Conservation (phyloP, 2,113 vertebrate species). For the Geococcyx californianus region DNA sequence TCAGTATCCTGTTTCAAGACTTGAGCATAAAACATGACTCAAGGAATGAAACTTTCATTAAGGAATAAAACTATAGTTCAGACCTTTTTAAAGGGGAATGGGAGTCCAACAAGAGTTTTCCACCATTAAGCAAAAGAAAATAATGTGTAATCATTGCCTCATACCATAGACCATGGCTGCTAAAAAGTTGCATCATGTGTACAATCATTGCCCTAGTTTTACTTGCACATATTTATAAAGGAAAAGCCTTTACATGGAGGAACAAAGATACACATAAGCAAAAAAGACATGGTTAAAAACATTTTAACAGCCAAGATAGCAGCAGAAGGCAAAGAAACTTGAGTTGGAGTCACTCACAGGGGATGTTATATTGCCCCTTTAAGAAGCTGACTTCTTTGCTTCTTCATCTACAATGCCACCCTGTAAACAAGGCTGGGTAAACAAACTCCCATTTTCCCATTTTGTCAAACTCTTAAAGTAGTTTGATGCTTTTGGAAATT, state of each 20-base stretch:
- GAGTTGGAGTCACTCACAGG: neutral
- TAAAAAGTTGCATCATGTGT: neutral
- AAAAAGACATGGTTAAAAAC: neutral
- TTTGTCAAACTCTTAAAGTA: neutral
- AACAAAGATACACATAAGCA: neutral
- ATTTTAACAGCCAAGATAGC: neutral
- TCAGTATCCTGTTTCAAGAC: neutral
- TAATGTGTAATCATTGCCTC: neutral
- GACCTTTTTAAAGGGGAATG: neutral
- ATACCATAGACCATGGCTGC: neutral
- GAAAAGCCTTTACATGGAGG: neutral
- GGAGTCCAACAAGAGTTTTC: neutral
- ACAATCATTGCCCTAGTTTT: neutral
- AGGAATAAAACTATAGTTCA: neutral
- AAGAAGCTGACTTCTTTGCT: neutral
- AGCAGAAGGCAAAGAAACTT: neutral
- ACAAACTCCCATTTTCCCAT: neutral
- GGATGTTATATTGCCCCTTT: neutral
- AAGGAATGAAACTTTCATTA: neutral
- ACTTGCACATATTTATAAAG: neutral
- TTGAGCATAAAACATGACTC: neutral
- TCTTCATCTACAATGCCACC: neutral
- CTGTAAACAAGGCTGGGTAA: accelerated
- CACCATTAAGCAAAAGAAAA: neutral
- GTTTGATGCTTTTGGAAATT: neutral